phyloP scores from a whole-genome alignment of 1,140 invertebrate species.

The Hormaphis cornu region DNA sequence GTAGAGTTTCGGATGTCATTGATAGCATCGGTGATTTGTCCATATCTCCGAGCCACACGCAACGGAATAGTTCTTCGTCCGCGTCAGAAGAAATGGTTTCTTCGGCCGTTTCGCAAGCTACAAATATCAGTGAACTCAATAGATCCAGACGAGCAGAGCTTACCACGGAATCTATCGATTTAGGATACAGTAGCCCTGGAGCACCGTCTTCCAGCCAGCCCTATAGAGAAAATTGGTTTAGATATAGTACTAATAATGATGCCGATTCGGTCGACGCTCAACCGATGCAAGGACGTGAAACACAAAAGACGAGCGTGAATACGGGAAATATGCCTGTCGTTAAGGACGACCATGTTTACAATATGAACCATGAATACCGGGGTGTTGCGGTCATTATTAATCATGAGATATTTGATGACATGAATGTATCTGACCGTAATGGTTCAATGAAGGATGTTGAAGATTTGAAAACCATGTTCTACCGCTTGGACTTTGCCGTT shows the following conservation, averaged over 20 bases:
- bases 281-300: neutral
- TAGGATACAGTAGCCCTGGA: constrained; percentile 22
- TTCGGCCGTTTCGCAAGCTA: constrained; percentile 1
- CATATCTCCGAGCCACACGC: neutral
- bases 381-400: constrained; percentile 84
- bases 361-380: constrained; percentile 73
- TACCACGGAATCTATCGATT: neutral
- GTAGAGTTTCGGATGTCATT: constrained; percentile 38
- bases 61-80: constrained; percentile 24
- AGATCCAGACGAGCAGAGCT: constrained; percentile 1
- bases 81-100: neutral
- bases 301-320: no score
- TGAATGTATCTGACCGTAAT: constrained; percentile 40
- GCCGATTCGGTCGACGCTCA: constrained; percentile 19
- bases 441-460: constrained; percentile 43
- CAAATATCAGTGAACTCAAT: neutral
- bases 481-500: constrained; percentile 64
- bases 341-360: constrained; percentile 66
- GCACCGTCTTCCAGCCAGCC: neutral
- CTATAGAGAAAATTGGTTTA: neutral
- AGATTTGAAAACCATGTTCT: constrained; percentile 50
- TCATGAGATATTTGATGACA: constrained; percentile 58
- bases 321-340: constrained; percentile 55
- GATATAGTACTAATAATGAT: constrained; percentile 4
- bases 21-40: constrained; percentile 36